These are phyloP conservation scores for Automeris io DNA, from an alignment of 2,888 invertebrate species.

Conservation along the genomic window DNA sequence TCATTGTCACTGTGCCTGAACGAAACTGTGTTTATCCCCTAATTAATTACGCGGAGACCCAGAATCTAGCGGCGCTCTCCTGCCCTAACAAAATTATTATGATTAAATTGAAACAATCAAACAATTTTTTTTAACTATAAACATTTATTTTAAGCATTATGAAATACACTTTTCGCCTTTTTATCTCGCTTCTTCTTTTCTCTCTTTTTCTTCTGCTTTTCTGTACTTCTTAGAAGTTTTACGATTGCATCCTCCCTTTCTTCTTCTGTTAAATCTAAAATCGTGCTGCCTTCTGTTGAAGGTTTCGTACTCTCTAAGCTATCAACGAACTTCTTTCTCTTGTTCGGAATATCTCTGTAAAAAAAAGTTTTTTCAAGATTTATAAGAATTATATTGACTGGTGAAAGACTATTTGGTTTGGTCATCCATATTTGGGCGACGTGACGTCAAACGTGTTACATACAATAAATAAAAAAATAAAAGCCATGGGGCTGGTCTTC, in stretches of 20 bases:
- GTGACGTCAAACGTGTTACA: no score
- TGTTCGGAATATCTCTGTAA: conserved; percentile 36
- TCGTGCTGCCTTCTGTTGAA: conserved; percentile 43
- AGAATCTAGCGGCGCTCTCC: no score
- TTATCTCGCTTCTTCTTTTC: conserved; percentile 57
- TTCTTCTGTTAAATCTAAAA: conserved; percentile 22
- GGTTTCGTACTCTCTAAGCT: conserved; percentile 34
- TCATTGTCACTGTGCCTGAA: no score
- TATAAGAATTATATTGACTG: neutral
- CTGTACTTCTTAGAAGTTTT: conserved; percentile 59
- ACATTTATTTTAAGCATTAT: conserved; percentile 54
- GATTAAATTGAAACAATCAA: no score
- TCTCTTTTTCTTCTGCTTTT: conserved; percentile 54
- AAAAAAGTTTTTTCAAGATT: neutral
- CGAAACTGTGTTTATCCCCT: no score
- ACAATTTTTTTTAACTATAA: no score
- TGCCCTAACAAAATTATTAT: no score
- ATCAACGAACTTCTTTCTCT: conserved; percentile 18
- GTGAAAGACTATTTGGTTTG: no score
- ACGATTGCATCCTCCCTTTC: conserved; percentile 47
- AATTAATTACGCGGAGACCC: no score
- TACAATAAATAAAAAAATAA: no score
- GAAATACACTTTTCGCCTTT: conserved; percentile 62
- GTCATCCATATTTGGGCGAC: no score
- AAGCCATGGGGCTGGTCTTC: no score